Base-by-base conservation (phyloP, 2,888 invertebrate genomes). In the Scaeva pyrastri region DNA sequence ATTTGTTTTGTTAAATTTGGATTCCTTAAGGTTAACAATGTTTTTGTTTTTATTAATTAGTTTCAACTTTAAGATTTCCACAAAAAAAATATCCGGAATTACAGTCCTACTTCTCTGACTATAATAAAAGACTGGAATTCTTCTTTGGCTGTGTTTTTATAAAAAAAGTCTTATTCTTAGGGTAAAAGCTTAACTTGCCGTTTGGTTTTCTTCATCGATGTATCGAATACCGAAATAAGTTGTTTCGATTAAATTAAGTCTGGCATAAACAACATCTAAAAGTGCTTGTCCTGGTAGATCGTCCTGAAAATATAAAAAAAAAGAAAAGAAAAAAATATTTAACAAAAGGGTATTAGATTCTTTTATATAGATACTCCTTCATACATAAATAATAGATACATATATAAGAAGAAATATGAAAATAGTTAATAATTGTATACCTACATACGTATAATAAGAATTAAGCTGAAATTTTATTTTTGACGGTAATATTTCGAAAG, bases 221-320 rank as follows among this genome's bases (percentile, higher is more conserved):
- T 96, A 99, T 88, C 98, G 95, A 64, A 99, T 95, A 70, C 99
- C 98, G 93, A 99, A 99, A 93, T 98, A 99, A 88, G 98, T 97
- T 70, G 98, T 98, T 93, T 99, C 98, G 91, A 98, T 94, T 79
- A 99, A 95, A 93, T 98, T 98, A 89, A 99, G 94, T 92, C 98
- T 97, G 89, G 96, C 95, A 93, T 97, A 98, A 68, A 98, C 98
- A 89, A 97, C 96, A 92, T 98, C 98, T 91, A 98, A 93, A 88
- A 99, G 93, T 88, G 96, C 96, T 92, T 98, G 98, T 19, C 98
- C 99, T 45, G 95, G 94, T 91, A 96, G 96, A 91, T 97, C 97
- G 93, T 97, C 97, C 98, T 98, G 95, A 77, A 95, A 95, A 90
- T 90, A 90, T 88, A 43, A 2, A 19, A 11, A 12, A 26, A 45